Base-by-base conservation (phyloP, 2,888 invertebrate genomes). In the Philonicus albiceps region DNA sequence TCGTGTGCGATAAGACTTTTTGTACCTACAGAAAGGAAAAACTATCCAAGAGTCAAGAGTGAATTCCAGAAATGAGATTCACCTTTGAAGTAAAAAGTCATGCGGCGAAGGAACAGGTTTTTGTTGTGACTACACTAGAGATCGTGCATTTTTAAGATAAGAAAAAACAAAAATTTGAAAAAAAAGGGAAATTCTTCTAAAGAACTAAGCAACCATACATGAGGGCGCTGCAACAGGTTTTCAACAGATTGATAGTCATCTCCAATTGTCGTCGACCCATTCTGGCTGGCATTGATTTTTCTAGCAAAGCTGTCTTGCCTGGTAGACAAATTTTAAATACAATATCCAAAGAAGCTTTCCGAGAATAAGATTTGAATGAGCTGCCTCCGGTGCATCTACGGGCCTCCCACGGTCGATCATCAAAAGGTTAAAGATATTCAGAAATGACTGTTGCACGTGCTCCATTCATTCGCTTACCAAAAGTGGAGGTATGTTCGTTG, bases 241-340 rank as follows among this genome's bases (percentile, higher is more conserved):
- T 49, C 78, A 2, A 27, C 22, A 11, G 37, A 30, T 49, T 19
- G 22, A 49, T 78, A 78, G 27, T 30, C 30, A 78, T 78, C 49
- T 53, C 49, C 78, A 43, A 76, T 76, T 43, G 78, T 78, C 49
- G 22, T 78, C 76, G 76, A 78, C 78, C 78, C 49, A 49, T 78
- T 49, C 74, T 74, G 3, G 27, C 74, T 74, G 49, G 43, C 78
- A 78, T 49, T 78, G 78, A 78, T 43, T 78, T 78, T 78, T 30
- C 30, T 43, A 78, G 43, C 40, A 78, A 27, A 78, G 78, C 19
- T 43, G 16, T 2, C 11, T 43, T 16, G 22, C 19, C 30, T 3
- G 19, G 22, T 43, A 13, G 1, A 22, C 30, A 49, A 31, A 30
- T 53, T 7, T 78, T 49, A 37, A 37, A 49, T 22, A 30, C 27